phyloP scores from a whole-genome alignment of 2,888 invertebrate species.

The Heteropelma amictum region DNA sequence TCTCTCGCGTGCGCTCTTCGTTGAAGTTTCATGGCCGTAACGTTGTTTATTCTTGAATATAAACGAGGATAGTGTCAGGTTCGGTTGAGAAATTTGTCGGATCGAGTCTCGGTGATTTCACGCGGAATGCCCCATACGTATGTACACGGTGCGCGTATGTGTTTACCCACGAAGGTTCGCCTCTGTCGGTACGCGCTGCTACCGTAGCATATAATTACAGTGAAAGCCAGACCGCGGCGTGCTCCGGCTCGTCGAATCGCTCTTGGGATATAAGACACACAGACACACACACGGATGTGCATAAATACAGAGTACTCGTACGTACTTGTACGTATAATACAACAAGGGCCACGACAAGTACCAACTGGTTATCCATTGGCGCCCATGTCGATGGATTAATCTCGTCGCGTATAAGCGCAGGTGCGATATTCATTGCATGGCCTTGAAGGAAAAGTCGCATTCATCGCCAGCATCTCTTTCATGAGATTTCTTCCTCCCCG shows the following conservation, averaged over 20 bases:
- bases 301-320: background rate
- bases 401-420: conserved; percentile 28
- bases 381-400: conserved; percentile 47
- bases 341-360: conserved; percentile 24
- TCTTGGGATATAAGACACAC: conserved; percentile 30
- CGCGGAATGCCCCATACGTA: no score
- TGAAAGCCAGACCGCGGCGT: conserved; percentile 66
- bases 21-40: no score
- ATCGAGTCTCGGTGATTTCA: no score
- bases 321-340: background rate
- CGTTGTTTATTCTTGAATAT: no score
- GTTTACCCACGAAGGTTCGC: conserved; percentile 33
- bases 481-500: background rate
- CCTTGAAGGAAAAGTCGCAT: conserved; percentile 7
- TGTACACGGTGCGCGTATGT: background rate
- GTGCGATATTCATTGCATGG: background rate
- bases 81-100: no score
- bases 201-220: conserved; percentile 70
- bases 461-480: background rate
- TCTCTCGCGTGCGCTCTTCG: no score
- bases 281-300: background rate
- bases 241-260: conserved; percentile 47
- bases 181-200: conserved; percentile 17
- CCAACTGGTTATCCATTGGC: conserved; percentile 47
- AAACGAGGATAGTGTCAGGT: no score